These are phyloP conservation scores for Watsonalla binaria DNA, from an alignment of 2,888 invertebrate genomes.

Conservation along the genomic window DNA sequence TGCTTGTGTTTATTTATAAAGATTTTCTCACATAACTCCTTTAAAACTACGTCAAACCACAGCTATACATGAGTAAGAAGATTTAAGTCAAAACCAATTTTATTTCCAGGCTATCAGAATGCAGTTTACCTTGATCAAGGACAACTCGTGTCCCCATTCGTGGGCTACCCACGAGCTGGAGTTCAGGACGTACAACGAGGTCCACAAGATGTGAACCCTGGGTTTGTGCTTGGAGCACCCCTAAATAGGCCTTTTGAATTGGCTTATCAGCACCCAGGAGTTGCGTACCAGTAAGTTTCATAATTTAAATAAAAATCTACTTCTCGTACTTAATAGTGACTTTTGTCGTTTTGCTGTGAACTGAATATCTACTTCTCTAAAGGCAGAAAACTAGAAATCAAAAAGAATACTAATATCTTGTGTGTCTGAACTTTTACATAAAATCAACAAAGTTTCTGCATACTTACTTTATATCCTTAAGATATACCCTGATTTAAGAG, in stretches of 20 bases:
- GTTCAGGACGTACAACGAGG: constrained; percentile 9
- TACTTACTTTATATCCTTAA: too few relatives aligned
- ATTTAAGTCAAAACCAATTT: not conserved
- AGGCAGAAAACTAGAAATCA: too few relatives aligned
- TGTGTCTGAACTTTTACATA: too few relatives aligned
- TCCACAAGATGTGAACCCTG: constrained; percentile 30
- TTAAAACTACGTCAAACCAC: too few relatives aligned
- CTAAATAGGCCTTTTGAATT: constrained; percentile 48
- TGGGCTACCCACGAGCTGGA: constrained; percentile 37
- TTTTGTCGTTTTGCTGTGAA: too few relatives aligned
- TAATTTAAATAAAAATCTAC: constrained; percentile 2
- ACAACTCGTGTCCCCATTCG: constrained; percentile 38
- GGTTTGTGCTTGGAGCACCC: constrained; percentile 34
- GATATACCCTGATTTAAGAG: too few relatives aligned
- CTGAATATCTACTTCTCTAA: too few relatives aligned
- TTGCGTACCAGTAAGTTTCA: constrained; percentile 46
- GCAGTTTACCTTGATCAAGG: constrained; percentile 52
- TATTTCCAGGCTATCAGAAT: constrained; percentile 52
- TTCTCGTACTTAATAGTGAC: not conserved
- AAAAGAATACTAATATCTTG: too few relatives aligned
- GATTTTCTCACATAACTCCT: too few relatives aligned
- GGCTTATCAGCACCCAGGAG: constrained; percentile 44
- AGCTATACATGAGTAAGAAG: not conserved
- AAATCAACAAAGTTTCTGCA: too few relatives aligned
- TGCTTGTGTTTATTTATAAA: too few relatives aligned